Conservation (phyloP, 2,888 invertebrate genomes). For the Chaetogeoica ovagalla region DNA sequence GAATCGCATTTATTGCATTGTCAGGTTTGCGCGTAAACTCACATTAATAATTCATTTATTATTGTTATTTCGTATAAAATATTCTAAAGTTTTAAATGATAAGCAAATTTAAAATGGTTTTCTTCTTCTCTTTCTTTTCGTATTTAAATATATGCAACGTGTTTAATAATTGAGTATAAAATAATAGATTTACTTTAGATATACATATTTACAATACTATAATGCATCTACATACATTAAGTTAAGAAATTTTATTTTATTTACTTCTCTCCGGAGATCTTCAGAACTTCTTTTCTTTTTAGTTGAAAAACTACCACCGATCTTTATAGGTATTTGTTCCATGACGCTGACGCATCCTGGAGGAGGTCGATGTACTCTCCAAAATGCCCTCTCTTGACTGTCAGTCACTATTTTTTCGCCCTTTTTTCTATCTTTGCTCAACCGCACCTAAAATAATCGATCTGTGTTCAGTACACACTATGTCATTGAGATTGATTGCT, state of each 20-base stretch:
- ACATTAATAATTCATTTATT: no score
- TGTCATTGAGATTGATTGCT: slow-evolving; percentile 30
- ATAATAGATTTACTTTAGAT: background rate
- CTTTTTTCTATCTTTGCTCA: slow-evolving; percentile 93
- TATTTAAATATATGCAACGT: no score
- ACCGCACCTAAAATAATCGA: slow-evolving; percentile 68
- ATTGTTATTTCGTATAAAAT: no score
- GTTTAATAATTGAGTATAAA: no score
- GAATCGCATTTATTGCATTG: no score
- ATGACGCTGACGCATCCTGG: slow-evolving; percentile 83
- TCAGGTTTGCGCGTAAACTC: no score
- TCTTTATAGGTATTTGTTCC: slow-evolving; percentile 77
- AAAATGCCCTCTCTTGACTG: slow-evolving; percentile 96
- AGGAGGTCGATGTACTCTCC: slow-evolving; percentile 93
- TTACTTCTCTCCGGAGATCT: slow-evolving; percentile 79
- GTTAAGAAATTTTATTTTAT: slow-evolving; percentile 32
- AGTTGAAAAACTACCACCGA: slow-evolving; percentile 55
- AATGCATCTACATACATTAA: background rate
- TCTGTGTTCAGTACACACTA: background rate
- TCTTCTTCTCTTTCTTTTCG: no score
- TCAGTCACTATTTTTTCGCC: slow-evolving; percentile 94
- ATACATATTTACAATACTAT: background rate
- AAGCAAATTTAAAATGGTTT: no score
- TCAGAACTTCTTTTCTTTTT: slow-evolving; percentile 68
- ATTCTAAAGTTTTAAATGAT: no score